A percentile compares a stretch with the other conserved stretches of the same genome.
Conservation (phyloP, 1,140 invertebrate species). For the Rhizoglyphus robini region DNA sequence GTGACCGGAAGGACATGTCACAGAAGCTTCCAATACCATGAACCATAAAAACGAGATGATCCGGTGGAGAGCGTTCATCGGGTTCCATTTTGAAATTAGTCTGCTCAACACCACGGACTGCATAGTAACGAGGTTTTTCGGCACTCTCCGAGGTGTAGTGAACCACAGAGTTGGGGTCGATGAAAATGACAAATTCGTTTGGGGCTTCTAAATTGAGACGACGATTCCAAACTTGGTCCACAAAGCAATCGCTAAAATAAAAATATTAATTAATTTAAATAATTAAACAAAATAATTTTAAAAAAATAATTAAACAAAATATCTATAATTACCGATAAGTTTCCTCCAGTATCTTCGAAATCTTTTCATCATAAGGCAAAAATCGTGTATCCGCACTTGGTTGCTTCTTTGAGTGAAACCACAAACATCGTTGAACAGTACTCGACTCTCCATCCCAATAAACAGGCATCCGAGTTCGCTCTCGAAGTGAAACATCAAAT, state of each 20-base stretch:
- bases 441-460: conserved; percentile 60
- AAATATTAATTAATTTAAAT: neutral
- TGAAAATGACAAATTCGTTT: conserved; percentile 65
- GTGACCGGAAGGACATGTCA: conserved; percentile 71
- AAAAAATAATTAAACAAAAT: no score
- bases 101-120: conserved; percentile 29
- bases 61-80: conserved; percentile 39
- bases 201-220: conserved; percentile 58
- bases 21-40: conserved; percentile 89
- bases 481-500: conserved; percentile 70
- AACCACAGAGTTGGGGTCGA: conserved; percentile 63
- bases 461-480: conserved; percentile 53
- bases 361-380: conserved; percentile 70
- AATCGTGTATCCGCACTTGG: conserved; percentile 58
- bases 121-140: conserved; percentile 5
- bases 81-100: conserved; percentile 4
- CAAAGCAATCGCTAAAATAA: conserved; percentile 6
- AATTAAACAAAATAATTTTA: no score
- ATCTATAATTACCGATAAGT: conserved; percentile 18
- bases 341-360: conserved; percentile 62
- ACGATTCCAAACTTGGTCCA: conserved; percentile 62
- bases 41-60: conserved; percentile 86
- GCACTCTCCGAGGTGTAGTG: conserved; percentile 40
- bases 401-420: conserved; percentile 93
- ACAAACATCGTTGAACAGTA: conserved; percentile 72